Evolutionary conservation across 2,797 vertebrate genomes (phyloP), one percentile per base, ranked within the genome.

Genomic region (Aldrovandia affinis): DNA sequence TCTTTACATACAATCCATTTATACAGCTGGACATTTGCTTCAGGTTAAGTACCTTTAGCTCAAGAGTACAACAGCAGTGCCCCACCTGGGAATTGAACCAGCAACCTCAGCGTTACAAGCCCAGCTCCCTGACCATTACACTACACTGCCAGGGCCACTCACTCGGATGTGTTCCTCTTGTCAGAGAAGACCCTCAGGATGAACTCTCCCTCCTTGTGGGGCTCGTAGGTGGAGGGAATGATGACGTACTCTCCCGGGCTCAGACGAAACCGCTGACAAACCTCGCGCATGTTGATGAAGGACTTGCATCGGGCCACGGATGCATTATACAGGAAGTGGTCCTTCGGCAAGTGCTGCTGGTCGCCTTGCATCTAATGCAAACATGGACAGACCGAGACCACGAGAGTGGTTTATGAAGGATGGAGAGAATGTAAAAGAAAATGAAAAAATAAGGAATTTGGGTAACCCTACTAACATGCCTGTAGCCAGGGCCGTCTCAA

Each of bases 141-240:
- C n/a, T n/a, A n/a, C 22, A 57, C 30, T 4, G 5, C 30, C 42
- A 20, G 25, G 50, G 12, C 20, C 54, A 92, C 97, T 98, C 94
- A 99, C 98, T 99, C 98, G 1, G 98, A 99, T 9, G 95, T 94
- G 90, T 95, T 99, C 88, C 92, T 95, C 93, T 98, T 99, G 92
- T 99, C 98, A 0, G 98, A 98, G 94, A 99, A 99, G 89, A 99
- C 98, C 87, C 98, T 95, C 83, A 99, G 97, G 86, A 99, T 96
- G 92, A 99, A 99, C 80, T 99, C 98, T 78, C 97, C 97, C 84
- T 99, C 98, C 79, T 97, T 93, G 83, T 99, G 96, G 20, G 97
- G 94, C 33, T 99, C 94, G 0, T 97, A 99, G 78, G 97, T 99
- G 0, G 98, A 97, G 47, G 98, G 98, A 85, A 99, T 93, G 85